phyloP scores from a whole-genome alignment of 1,140 invertebrate species.

The Penaeus japonicus region DNA sequence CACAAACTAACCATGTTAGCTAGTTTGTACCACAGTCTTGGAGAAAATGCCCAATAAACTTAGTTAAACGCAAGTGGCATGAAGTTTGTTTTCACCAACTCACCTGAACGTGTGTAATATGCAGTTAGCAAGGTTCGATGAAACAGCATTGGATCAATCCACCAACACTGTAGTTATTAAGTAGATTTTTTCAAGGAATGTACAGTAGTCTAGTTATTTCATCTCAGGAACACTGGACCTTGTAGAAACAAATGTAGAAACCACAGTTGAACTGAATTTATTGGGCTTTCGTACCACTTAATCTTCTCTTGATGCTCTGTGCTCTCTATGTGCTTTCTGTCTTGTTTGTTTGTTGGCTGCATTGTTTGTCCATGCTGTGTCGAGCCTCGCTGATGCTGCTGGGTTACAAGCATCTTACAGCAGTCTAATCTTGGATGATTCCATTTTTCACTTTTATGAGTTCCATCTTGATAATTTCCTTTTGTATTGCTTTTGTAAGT shows the following conservation, averaged over 20 bases:
- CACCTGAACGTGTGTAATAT: conserved; percentile 32
- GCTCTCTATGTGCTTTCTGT: conserved; percentile 37
- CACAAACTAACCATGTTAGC: conserved; percentile 55
- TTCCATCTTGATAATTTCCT: neutral
- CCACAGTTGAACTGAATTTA: conserved; percentile 63
- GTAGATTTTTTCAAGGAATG: conserved; percentile 2
- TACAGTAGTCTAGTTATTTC: conserved; percentile 35
- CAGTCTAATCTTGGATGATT: neutral
- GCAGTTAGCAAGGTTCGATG: conserved; percentile 60
- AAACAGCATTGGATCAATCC: conserved; percentile 51
- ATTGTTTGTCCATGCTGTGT: conserved; percentile 58
- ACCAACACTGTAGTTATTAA: conserved; percentile 40
- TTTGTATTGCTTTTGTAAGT: neutral
- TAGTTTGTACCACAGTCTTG: conserved; percentile 56
- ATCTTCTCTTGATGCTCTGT: conserved; percentile 50
- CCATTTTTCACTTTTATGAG: neutral
- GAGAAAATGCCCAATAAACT: conserved; percentile 70
- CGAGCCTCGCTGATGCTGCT: conserved; percentile 57
- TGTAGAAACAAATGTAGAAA: conserved; percentile 36
- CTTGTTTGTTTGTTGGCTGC: conserved; percentile 23
- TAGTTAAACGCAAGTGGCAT: conserved; percentile 64
- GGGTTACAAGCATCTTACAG: conserved; percentile 21
- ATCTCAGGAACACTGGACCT: conserved; percentile 28
- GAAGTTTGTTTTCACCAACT: conserved; percentile 54
- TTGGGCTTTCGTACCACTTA: conserved; percentile 61